A percentile compares a stretch with the other conserved stretches of the same genome.
These are phyloP conservation scores for Telmatherina bonti DNA, from an alignment of 2,797 vertebrate genomes.

Conservation along the genomic window DNA sequence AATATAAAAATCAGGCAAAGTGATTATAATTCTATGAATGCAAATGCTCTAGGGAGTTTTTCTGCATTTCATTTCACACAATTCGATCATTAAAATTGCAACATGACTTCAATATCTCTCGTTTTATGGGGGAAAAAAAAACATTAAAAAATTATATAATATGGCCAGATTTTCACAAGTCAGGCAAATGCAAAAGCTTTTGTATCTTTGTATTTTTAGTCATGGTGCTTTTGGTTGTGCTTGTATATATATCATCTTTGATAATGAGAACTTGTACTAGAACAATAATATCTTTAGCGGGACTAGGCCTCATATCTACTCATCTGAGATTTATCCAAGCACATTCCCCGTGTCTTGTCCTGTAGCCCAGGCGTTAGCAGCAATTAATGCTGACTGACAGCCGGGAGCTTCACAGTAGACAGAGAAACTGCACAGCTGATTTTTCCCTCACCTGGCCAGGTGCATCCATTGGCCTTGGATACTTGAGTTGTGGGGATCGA, in stretches of 20 bases:
- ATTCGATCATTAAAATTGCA: slow-evolving; percentile 1
- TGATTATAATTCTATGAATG: neutral
- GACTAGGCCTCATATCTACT: slow-evolving; percentile 34
- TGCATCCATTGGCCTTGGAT: slow-evolving; percentile 44
- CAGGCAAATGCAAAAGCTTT: neutral
- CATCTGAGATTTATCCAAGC: slow-evolving; percentile 58
- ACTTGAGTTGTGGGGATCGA: slow-evolving; percentile 38
- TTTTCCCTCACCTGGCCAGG: slow-evolving; percentile 69
- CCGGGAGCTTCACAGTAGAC: slow-evolving; percentile 27
- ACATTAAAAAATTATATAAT: neutral
- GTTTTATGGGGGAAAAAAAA: neutral
- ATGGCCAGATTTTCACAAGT: neutral
- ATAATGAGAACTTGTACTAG: neutral
- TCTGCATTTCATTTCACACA: neutral
- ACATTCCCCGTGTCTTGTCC: slow-evolving; percentile 56
- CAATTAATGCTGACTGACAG: slow-evolving; percentile 74
- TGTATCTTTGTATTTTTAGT: neutral
- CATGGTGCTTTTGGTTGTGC: neutral
- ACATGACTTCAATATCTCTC: neutral
- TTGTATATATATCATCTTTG: neutral
- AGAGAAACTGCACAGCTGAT: slow-evolving; percentile 47
- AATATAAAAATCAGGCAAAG: neutral
- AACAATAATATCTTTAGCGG: slow-evolving; percentile 15
- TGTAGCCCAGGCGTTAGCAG: slow-evolving; percentile 42
- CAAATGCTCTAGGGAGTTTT: neutral